Percentiles rank a stretch among this genome's conserved stretches.
These are phyloP conservation scores for Cettia cetti DNA, from an alignment of 2,113 vertebrate genomes.

Conservation along the genomic window DNA sequence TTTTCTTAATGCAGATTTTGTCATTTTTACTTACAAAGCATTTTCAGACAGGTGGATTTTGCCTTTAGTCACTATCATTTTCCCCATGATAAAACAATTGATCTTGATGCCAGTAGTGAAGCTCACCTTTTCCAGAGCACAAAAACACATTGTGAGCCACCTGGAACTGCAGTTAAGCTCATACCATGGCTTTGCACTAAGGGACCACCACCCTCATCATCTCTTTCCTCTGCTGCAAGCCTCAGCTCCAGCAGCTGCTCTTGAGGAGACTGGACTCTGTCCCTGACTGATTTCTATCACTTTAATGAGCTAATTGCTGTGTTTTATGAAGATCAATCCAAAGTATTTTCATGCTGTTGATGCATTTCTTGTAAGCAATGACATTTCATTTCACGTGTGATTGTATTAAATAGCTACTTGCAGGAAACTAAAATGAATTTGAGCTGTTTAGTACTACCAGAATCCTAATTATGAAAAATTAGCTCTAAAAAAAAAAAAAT, in stretches of 20 bases:
- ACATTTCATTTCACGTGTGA: background rate
- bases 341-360: background rate
- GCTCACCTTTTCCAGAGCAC: background rate
- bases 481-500: background rate
- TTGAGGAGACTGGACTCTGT: background rate
- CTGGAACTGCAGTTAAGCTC: background rate
- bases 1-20: background rate
- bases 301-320: background rate
- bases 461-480: constrained; percentile 20
- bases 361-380: background rate
- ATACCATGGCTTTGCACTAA: background rate
- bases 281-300: background rate
- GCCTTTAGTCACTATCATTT: background rate
- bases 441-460: background rate
- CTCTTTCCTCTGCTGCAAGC: background rate
- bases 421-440: constrained; percentile 12
- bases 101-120: background rate
- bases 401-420: background rate
- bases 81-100: background rate
- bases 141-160: background rate
- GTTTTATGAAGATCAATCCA: background rate
- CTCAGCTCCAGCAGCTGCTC: background rate
- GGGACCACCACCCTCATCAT: background rate
- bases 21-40: background rate
- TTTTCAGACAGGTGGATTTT: background rate